Evolutionary conservation across 92 coral and sea anemone species (phyloP).

Genomic region (Siderastrea radians): DNA sequence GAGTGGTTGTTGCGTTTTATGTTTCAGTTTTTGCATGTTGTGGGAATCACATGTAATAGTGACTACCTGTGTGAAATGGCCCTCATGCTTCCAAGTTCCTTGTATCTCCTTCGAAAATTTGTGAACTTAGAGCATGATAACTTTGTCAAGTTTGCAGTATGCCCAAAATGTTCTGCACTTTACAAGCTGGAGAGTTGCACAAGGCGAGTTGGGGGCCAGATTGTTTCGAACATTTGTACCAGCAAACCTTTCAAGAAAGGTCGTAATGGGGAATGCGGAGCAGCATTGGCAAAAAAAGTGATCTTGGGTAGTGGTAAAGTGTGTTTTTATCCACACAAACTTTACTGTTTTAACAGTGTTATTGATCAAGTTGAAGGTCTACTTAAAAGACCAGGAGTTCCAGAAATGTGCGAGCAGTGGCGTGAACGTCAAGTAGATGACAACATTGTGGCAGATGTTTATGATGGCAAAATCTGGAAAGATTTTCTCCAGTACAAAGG

Average conservation of each 20-base stretch:
- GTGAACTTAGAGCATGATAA: constrained; percentile 54
- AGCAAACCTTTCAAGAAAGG: constrained; percentile 44
- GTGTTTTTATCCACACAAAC: no score
- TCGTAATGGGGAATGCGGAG: constrained; percentile 52
- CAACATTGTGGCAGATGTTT: no score
- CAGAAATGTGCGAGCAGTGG: no score
- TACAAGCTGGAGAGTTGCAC: constrained; percentile 61
- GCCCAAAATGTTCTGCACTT: constrained; percentile 61
- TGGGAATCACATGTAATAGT: constrained; percentile 59
- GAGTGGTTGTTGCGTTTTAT: constrained; percentile 70
- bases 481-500: constrained; percentile 34
- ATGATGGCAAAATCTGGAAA: no score
- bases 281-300: no score
- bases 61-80: constrained; percentile 55
- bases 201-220: constrained; percentile 50
- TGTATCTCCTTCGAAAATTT: constrained; percentile 64
- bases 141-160: constrained; percentile 59
- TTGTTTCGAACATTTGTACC: constrained; percentile 55
- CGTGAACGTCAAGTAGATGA: no score
- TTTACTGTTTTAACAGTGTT: no score
- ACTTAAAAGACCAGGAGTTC: no score
- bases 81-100: constrained; percentile 69
- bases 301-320: no score
- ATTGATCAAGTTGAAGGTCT: no score
- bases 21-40: constrained; percentile 60